A percentile compares a stretch with the other conserved stretches of the same genome.
These are phyloP conservation scores for Scylla paramamosain DNA, from an alignment of 1,140 invertebrate genomes.

Conservation along the genomic window DNA sequence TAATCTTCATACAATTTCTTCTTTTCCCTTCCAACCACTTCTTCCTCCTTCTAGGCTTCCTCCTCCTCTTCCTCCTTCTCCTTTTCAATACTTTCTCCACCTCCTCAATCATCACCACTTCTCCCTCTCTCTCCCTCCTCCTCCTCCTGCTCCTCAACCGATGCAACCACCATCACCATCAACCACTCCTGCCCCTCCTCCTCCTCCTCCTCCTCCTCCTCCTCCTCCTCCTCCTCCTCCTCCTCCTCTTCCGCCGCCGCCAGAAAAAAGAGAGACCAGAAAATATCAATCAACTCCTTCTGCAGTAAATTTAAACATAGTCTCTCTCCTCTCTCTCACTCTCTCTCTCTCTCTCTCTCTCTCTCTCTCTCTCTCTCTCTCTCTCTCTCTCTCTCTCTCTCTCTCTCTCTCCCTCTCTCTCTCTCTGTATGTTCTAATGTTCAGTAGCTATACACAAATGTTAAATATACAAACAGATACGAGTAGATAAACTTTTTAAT, in stretches of 20 bases:
- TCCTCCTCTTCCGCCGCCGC: neutral
- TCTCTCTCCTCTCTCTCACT: neutral
- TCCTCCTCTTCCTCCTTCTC: neutral
- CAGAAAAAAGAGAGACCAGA: neutral
- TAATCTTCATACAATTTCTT: too few relatives aligned
- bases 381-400: conserved; percentile 9
- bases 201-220: neutral
- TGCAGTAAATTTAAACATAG: neutral
- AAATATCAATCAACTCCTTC: neutral
- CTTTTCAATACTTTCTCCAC: neutral
- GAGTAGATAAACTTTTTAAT: too few relatives aligned
- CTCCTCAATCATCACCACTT: neutral
- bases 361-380: conserved; percentile 10
- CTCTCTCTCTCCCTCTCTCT: too few relatives aligned
- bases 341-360: neutral
- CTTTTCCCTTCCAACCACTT: too few relatives aligned
- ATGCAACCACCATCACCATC: too few relatives aligned
- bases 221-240: neutral
- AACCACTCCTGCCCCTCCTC: neutral
- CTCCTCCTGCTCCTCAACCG: neutral
- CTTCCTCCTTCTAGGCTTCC: neutral
- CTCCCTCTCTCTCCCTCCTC: too few relatives aligned
- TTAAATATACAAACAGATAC: too few relatives aligned
- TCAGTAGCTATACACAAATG: too few relatives aligned
- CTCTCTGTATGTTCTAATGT: too few relatives aligned